A percentile compares a stretch with the other conserved stretches of the same genome.
phyloP scores from a whole-genome alignment of 2,888 invertebrate species.

The Cryptus armator region DNA sequence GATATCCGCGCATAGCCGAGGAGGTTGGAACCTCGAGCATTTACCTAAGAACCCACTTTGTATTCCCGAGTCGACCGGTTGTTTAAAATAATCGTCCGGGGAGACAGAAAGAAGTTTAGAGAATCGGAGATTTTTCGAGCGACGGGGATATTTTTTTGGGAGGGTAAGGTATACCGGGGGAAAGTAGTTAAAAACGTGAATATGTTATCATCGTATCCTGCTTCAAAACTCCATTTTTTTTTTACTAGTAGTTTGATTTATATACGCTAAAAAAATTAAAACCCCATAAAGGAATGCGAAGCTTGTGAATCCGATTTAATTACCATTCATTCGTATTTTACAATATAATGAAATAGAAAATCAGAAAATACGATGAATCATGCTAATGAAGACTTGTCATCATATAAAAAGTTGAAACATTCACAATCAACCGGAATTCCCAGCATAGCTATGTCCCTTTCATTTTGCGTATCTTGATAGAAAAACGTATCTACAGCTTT shows the following conservation, averaged over 20 bases:
- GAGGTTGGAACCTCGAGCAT: slow-evolving; percentile 72
- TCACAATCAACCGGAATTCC: not conserved
- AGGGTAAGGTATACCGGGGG: not conserved
- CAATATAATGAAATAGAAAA: not conserved
- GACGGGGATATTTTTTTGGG: slow-evolving; percentile 19
- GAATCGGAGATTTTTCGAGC: slow-evolving; percentile 38
- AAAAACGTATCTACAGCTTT: slow-evolving; percentile 16
- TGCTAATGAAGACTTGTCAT: not conserved
- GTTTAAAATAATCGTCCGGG: slow-evolving; percentile 82
- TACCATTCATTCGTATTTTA: not conserved
- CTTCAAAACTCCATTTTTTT: slow-evolving; percentile 39
- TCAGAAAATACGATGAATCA: not conserved
- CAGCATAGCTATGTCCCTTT: not conserved
- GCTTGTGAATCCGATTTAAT: not conserved
- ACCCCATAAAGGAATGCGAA: not conserved
- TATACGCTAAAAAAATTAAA: not conserved
- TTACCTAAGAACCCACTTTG: slow-evolving; percentile 83
- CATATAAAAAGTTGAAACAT: not conserved
- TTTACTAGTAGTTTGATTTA: not conserved
- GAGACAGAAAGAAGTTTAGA: slow-evolving; percentile 28
- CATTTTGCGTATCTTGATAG: not conserved
- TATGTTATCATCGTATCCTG: slow-evolving; percentile 9
- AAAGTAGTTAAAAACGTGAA: not conserved
- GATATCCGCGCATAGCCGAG: slow-evolving; percentile 54
- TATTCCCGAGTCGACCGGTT: slow-evolving; percentile 79